A percentile compares a stretch with the other conserved stretches of the same genome.
Evolutionary conservation across 2,888 invertebrate genomes (phyloP).

Genomic region (Dendrolimus pini): DNA sequence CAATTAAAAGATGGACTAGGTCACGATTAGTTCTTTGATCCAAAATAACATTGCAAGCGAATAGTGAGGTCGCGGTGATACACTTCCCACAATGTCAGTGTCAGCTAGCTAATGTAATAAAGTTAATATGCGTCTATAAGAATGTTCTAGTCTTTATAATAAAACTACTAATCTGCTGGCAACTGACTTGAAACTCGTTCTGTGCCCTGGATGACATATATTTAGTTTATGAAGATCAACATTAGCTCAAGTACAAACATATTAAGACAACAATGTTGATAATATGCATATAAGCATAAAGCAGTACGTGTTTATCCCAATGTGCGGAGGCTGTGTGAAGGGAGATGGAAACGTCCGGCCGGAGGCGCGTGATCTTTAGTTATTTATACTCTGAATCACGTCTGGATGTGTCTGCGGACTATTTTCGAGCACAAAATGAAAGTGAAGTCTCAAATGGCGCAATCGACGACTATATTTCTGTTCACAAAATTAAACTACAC

Average conservation of each 20-base stretch:
- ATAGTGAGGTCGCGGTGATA: neutral
- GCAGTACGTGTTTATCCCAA: neutral
- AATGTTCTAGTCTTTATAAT: neutral
- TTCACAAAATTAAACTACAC: conserved; percentile 10
- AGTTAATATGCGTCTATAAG: neutral
- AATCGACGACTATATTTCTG: conserved; percentile 13
- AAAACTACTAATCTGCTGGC: neutral
- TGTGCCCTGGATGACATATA: neutral
- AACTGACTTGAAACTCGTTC: neutral
- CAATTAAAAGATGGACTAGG: no score
- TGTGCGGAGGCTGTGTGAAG: conserved; percentile 2
- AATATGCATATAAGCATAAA: neutral
- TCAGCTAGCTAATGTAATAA: neutral
- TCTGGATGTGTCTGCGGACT: conserved; percentile 28
- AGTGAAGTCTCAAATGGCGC: conserved; percentile 31
- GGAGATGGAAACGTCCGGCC: conserved; percentile 18
- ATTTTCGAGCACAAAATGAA: conserved; percentile 42
- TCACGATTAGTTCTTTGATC: no score
- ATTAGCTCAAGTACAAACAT: neutral
- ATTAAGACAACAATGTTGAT: neutral
- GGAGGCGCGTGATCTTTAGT: conserved; percentile 36
- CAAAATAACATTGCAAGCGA: no score
- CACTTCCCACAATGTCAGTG: neutral
- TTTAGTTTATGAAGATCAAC: neutral
- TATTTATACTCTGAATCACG: conserved; percentile 31